Evolutionary conservation across 2,113 vertebrate genomes (phyloP).

Genomic region (Apodemus speciosus): DNA sequence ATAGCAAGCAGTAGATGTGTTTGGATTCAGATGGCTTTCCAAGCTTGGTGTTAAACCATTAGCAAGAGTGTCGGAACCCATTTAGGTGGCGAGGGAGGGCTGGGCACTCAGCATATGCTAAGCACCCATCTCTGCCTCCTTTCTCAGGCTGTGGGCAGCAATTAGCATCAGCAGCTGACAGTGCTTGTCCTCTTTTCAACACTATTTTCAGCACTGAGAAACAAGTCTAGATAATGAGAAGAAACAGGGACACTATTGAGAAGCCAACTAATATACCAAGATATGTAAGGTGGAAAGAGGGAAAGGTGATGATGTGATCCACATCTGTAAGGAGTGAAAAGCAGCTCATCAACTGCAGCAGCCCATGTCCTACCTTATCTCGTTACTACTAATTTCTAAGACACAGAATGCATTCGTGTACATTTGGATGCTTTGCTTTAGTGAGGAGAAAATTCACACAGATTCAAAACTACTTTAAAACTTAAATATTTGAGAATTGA

Average conservation of each 20-base stretch:
- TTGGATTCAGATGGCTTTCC: constrained; percentile 34
- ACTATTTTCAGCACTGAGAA: constrained; percentile 58
- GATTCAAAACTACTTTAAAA: constrained; percentile 77
- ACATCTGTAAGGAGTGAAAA: constrained; percentile 36
- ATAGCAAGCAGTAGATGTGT: neutral
- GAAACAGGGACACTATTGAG: constrained; percentile 52
- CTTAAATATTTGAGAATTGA: constrained; percentile 83
- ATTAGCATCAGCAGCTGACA: constrained; percentile 35
- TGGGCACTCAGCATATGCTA: neutral
- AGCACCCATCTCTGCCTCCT: constrained; percentile 39
- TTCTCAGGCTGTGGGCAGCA: constrained; percentile 49
- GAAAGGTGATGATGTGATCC: constrained; percentile 32
- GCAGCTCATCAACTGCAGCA: constrained; percentile 67
- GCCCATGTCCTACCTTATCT: constrained; percentile 51
- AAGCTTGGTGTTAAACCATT: constrained; percentile 25
- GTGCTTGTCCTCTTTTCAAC: constrained; percentile 45
- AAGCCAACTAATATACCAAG: constrained; percentile 46
- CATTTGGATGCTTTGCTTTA: constrained; percentile 79
- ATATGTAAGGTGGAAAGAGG: constrained; percentile 40
- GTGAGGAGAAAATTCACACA: constrained; percentile 75
- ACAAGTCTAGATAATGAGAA: constrained; percentile 59
- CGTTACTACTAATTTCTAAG: constrained; percentile 79
- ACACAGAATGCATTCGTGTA: constrained; percentile 77
- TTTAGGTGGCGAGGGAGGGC: neutral
- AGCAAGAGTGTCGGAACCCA: constrained; percentile 33